These are phyloP conservation scores for Elaphurus davidianus DNA, from an alignment of 2,113 vertebrate genomes.

Conservation along the genomic window DNA sequence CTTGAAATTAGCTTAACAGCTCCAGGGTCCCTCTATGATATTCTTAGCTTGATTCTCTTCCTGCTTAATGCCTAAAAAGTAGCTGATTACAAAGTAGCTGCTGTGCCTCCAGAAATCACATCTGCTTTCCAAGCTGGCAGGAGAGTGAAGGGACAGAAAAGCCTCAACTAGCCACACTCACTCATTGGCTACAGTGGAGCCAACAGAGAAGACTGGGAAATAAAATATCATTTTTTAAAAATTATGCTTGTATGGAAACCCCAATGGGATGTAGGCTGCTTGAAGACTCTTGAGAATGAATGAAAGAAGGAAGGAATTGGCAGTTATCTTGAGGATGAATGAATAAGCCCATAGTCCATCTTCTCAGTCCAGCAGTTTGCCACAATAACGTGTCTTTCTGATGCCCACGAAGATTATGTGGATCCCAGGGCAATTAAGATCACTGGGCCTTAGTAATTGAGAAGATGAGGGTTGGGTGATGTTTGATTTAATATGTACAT, in stretches of 20 bases:
- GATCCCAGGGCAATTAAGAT: background rate
- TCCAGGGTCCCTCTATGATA: background rate
- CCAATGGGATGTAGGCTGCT: rapidly evolving
- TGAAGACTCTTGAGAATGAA: background rate
- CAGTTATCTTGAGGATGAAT: background rate
- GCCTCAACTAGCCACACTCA: background rate
- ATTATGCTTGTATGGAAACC: background rate
- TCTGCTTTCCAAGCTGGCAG: background rate
- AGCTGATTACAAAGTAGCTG: background rate
- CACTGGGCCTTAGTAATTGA: background rate
- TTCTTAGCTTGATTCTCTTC: background rate
- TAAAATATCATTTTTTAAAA: background rate
- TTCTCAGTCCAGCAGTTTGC: background rate
- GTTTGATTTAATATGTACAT: background rate
- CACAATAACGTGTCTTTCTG: background rate
- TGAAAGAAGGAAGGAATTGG: background rate
- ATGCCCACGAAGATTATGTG: background rate
- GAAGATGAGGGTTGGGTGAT: background rate
- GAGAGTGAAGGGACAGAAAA: background rate
- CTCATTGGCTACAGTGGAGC: background rate
- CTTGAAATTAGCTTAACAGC: background rate
- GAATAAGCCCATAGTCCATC: background rate
- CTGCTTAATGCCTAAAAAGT: background rate
- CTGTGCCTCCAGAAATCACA: background rate
- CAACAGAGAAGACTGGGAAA: background rate